These are phyloP conservation scores for Saccostrea cuccullata DNA, from an alignment of 1,140 invertebrate genomes.

Conservation along the genomic window DNA sequence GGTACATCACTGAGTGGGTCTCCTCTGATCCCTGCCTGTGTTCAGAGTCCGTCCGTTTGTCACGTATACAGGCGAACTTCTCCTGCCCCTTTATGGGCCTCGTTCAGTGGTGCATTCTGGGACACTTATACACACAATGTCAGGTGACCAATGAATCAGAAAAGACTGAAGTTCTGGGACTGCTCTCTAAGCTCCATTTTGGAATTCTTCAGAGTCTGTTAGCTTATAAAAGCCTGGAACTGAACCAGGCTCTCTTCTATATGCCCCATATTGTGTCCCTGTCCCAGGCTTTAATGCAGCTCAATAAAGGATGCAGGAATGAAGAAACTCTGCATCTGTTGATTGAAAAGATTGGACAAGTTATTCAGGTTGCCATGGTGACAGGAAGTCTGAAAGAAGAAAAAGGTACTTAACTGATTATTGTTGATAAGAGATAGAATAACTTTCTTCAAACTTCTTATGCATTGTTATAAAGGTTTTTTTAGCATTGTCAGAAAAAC, in stretches of 20 bases:
- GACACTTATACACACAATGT: slow-evolving; percentile 64
- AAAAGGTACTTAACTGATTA: background rate
- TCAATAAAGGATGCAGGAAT: slow-evolving; percentile 51
- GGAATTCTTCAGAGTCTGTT: slow-evolving; percentile 70
- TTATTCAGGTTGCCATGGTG: slow-evolving; percentile 70
- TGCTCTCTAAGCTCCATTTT: slow-evolving; percentile 71
- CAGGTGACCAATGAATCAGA: slow-evolving; percentile 42
- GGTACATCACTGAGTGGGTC: slow-evolving; percentile 73
- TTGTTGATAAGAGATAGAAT: background rate
- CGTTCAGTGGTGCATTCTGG: slow-evolving; percentile 72
- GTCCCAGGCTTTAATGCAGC: slow-evolving; percentile 52
- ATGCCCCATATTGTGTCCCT: slow-evolving; percentile 58
- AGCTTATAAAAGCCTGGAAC: slow-evolving; percentile 67
- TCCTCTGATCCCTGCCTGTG: slow-evolving; percentile 71
- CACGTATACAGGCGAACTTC: slow-evolving; percentile 70
- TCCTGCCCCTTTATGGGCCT: slow-evolving; percentile 71
- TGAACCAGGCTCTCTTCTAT: slow-evolving; percentile 67
- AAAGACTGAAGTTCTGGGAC: slow-evolving; percentile 46
- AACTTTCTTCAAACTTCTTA: background rate
- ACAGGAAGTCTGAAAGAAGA: slow-evolving; percentile 43
- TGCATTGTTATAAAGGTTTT: background rate
- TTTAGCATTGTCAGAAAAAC: background rate
- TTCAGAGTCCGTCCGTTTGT: slow-evolving; percentile 72
- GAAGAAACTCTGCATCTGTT: slow-evolving; percentile 58
- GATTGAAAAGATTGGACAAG: slow-evolving; percentile 71